phyloP scores from a whole-genome alignment of 2,888 invertebrate species.

The Patella depressa region DNA sequence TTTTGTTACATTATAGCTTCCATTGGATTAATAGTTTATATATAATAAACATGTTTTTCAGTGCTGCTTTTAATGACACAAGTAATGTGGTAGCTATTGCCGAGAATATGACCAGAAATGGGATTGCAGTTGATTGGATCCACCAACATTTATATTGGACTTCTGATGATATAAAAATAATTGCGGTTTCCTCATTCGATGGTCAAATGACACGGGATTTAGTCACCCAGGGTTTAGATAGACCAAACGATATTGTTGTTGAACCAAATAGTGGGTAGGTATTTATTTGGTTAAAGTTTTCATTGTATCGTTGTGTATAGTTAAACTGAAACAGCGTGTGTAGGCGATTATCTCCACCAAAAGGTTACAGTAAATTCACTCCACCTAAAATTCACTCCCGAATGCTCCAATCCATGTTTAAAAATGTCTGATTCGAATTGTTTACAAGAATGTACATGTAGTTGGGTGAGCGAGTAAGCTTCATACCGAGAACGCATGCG shows the following conservation, averaged over 20 bases:
- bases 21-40: no score
- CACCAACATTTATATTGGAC: constrained; percentile 91
- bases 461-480: no score
- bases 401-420: not conserved
- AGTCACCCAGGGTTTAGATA: constrained; percentile 83
- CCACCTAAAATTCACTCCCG: not conserved
- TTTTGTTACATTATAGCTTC: no score
- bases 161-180: constrained; percentile 92
- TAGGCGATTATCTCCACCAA: no score
- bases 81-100: constrained; percentile 69
- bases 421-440: no score
- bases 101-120: constrained; percentile 81
- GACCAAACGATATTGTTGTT: constrained; percentile 76
- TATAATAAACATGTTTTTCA: constrained; percentile 30
- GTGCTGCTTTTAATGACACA: constrained; percentile 93
- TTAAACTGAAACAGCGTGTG: no score
- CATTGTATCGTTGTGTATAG: not conserved
- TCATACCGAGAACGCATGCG: no score
- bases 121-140: constrained; percentile 97
- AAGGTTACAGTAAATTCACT: no score
- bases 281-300: not conserved
- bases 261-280: constrained; percentile 63
- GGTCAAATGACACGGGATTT: constrained; percentile 92
- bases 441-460: no score
- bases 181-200: constrained; percentile 88